Base-by-base conservation (phyloP, 1,140 invertebrate genomes). In the Propsilocerus akamusi region DNA sequence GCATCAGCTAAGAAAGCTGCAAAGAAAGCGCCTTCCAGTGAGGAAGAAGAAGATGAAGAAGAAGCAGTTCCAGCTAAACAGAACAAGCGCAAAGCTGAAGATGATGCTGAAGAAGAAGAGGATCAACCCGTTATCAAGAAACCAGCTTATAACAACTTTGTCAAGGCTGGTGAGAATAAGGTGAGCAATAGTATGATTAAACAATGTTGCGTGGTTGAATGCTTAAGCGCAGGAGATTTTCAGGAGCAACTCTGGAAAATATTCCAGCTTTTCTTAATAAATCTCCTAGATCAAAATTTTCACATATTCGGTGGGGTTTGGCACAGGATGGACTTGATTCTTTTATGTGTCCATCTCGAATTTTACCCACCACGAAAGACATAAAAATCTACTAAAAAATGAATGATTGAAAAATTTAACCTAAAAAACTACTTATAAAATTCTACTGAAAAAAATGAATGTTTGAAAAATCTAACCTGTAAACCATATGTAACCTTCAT, bases 121-220 rank as follows among this genome's bases (percentile, higher is more conserved):
- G 62, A 62, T 25, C 53, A 58, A 50, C 47, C 55, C 17, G 55
- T 52, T 25, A 50, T 55, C 4, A 69, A 65, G 48, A 69, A 70
- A 52, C 48, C 53, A 20, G 66, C 67, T 50, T 76, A 76, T 52
- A 65, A 54, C 49, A 77, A 77, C 51, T 77, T 76, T 55, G 71
- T 75, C 0, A 76, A 74, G 56, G 65, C 61, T 0, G 68, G 67
- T 41, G 60, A 63, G 17, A 64, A 70, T 2, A 67, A 72, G 66
- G 72, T 73, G 58, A 58, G 53, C 54, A 53, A 6, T 11, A 30
- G 2, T 11, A 11, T 30, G 10, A 8, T 11, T 30, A 11, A 30
- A 2, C 10, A 30, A 11, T 30, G 10, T 30, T n/a, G 28, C 10
- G 10, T 2, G 10, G 3, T 30, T 3, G 10, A 30, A 2, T 30